Conservation (phyloP, 2,888 invertebrate genomes). For the Lochmaea crataegi region DNA sequence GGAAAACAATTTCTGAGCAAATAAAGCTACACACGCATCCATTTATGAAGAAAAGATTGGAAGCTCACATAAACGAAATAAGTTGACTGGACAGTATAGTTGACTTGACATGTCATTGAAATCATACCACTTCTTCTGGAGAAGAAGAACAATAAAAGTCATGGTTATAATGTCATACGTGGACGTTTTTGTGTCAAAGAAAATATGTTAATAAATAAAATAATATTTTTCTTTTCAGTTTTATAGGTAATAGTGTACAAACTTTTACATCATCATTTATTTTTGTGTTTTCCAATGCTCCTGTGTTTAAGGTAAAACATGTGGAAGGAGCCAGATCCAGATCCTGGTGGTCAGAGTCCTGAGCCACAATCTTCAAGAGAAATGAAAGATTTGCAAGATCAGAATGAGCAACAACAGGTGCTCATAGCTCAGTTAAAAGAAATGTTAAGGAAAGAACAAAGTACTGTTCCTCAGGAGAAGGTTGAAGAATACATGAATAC, state of each 20-base stretch:
- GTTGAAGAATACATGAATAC: constrained; percentile 65
- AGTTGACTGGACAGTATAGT: too few species aligned
- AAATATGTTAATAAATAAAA: constrained; percentile 24
- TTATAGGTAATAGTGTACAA: constrained; percentile 20
- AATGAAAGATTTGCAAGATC: constrained; percentile 60
- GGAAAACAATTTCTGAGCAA: too few species aligned
- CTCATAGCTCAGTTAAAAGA: constrained; percentile 64
- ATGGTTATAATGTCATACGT: constrained; percentile 24
- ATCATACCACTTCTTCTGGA: too few species aligned
- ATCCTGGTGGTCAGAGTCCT: constrained; percentile 51
- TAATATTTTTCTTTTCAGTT: constrained; percentile 1
- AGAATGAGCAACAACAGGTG: constrained; percentile 63
- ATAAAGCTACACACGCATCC: too few species aligned
- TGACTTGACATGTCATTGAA: too few species aligned
- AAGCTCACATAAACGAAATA: too few species aligned
- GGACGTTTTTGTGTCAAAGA: constrained; percentile 24
- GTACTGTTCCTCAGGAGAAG: constrained; percentile 62
- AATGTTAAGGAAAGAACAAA: constrained; percentile 64
- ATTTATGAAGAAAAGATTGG: too few species aligned
- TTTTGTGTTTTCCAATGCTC: not conserved
- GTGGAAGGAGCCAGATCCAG: constrained; percentile 61
- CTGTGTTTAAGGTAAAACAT: constrained; percentile 46
- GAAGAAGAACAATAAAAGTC: constrained; percentile 5
- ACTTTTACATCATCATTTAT: not conserved
- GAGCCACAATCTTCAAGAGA: constrained; percentile 51